phyloP scores from a whole-genome alignment of 2,888 invertebrate species.

The Colletes collaris region DNA sequence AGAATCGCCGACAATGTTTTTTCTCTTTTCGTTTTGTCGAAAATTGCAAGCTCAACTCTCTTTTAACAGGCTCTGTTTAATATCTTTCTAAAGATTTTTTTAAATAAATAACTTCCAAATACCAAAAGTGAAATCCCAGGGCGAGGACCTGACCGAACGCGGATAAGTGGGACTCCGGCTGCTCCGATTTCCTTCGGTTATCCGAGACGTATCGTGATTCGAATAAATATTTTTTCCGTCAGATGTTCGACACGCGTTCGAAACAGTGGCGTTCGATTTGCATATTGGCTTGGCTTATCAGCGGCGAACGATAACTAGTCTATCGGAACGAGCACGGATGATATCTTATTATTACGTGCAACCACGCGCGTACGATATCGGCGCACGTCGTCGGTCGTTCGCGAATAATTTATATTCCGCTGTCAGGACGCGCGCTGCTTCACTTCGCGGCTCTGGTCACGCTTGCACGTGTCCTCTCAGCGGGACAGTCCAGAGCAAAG shows the following conservation, averaged over 20 bases:
- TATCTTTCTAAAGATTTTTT: too few species aligned
- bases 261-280: neutral
- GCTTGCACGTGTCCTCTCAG: slow-evolving; percentile 35
- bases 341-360: slow-evolving; percentile 3
- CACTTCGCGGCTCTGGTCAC: slow-evolving; percentile 41
- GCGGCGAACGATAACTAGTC: neutral
- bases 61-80: too few species aligned
- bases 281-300: neutral
- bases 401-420: slow-evolving; percentile 46
- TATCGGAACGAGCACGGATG: neutral
- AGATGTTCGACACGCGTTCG: neutral
- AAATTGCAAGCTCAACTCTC: too few species aligned
- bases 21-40: too few species aligned
- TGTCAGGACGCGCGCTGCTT: slow-evolving; percentile 30
- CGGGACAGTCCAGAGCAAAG: slow-evolving; percentile 21
- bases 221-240: too few species aligned
- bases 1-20: too few species aligned
- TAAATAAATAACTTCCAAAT: too few species aligned
- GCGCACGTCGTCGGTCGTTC: slow-evolving; percentile 18
- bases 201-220: too few species aligned
- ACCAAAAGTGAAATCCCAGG: too few species aligned
- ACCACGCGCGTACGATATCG: slow-evolving; percentile 38
- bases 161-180: too few species aligned
- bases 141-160: too few species aligned
- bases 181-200: too few species aligned